A percentile compares a stretch with the other conserved stretches of the same genome.
Evolutionary conservation across 2,797 vertebrate genomes (phyloP).

Genomic region (Sphaeramia orbicularis): DNA sequence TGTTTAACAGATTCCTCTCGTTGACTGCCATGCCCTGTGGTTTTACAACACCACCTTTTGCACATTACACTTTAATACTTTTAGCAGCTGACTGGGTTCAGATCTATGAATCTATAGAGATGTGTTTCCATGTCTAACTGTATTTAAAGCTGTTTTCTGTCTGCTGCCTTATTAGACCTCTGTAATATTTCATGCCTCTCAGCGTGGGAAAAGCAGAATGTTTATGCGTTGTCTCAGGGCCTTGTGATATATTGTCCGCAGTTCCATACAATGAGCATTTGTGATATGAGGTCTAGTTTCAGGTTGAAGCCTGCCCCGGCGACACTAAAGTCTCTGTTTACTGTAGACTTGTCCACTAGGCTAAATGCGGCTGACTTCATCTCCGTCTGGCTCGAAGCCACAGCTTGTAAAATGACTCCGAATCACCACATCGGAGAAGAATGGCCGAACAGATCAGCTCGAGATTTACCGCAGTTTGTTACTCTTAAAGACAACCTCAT

Average conservation of each 20-base stretch:
- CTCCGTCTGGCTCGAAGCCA: slow-evolving; percentile 69
- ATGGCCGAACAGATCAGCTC: slow-evolving; percentile 48
- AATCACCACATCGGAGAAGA: slow-evolving; percentile 52
- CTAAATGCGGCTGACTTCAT: slow-evolving; percentile 64
- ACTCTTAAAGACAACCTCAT: slow-evolving; percentile 47
- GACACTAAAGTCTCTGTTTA: slow-evolving; percentile 75
- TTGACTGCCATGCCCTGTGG: slow-evolving; percentile 22
- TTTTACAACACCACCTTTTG: slow-evolving; percentile 21
- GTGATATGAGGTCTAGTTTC: slow-evolving; percentile 68
- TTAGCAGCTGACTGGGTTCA: slow-evolving; percentile 18
- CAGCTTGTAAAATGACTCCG: slow-evolving; percentile 76
- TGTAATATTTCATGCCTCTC: slow-evolving; percentile 21
- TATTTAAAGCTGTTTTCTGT: slow-evolving; percentile 7
- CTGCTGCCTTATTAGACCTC: slow-evolving; percentile 14
- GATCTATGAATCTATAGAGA: slow-evolving; percentile 23
- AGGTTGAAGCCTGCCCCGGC: slow-evolving; percentile 58
- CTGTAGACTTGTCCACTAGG: slow-evolving; percentile 66
- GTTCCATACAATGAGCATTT: slow-evolving; percentile 62
- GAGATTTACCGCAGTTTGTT: slow-evolving; percentile 53
- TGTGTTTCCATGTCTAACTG: slow-evolving; percentile 32
- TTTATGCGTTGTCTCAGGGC: slow-evolving; percentile 50
- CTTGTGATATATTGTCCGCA: slow-evolving; percentile 58
- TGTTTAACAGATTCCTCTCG: slow-evolving; percentile 38
- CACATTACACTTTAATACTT: slow-evolving; percentile 25
- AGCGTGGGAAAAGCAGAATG: slow-evolving; percentile 53